Conservation (phyloP, 2,113 vertebrate genomes). For the Ramphastos sulfuratus region DNA sequence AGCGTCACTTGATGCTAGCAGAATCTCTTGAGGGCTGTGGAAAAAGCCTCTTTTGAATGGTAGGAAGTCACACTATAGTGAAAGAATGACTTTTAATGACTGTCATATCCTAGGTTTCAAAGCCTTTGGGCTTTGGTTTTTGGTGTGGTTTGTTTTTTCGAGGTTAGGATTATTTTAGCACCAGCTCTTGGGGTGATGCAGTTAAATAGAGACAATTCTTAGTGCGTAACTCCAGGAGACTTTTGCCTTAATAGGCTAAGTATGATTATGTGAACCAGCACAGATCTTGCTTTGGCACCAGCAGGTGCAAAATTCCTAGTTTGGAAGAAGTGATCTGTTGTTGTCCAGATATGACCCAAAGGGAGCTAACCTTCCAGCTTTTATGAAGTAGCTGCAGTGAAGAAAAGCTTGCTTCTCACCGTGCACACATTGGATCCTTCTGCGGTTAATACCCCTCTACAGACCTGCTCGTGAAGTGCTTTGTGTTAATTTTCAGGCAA, state of each 20-base stretch:
- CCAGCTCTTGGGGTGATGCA: background rate
- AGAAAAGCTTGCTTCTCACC: background rate
- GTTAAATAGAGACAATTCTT: background rate
- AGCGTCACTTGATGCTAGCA: background rate
- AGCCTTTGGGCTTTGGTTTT: background rate
- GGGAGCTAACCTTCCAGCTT: background rate
- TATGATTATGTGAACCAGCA: background rate
- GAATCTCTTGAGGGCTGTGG: background rate
- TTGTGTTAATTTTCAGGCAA: background rate
- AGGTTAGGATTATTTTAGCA: background rate
- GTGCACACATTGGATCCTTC: background rate
- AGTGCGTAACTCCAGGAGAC: background rate
- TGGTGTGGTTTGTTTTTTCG: background rate
- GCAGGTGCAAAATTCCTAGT: background rate
- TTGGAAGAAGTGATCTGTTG: background rate
- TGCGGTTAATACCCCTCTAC: background rate
- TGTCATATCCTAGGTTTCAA: background rate
- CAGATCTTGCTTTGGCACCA: background rate
- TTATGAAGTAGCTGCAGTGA: background rate
- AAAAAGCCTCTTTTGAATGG: background rate
- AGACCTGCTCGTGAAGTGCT: background rate
- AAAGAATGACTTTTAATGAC: background rate
- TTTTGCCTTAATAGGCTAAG: background rate
- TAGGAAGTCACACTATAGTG: background rate
- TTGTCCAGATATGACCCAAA: background rate